These are phyloP conservation scores for Centrocercus urophasianus DNA, from an alignment of 2,113 vertebrate species.

Conservation along the genomic window DNA sequence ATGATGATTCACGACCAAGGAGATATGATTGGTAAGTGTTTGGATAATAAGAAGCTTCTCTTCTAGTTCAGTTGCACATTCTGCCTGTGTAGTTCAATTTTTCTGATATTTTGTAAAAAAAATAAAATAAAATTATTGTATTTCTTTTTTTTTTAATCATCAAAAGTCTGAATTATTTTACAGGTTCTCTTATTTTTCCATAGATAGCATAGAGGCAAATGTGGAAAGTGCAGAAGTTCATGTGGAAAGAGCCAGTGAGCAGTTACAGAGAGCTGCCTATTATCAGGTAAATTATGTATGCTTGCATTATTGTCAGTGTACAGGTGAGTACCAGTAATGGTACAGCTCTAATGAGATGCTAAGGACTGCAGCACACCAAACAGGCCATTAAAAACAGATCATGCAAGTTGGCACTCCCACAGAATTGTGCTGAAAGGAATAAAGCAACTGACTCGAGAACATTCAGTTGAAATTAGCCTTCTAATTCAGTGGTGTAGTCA, in stretches of 20 bases:
- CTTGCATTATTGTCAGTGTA: background rate
- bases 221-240: constrained; percentile 96
- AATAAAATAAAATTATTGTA: background rate
- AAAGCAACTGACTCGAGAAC: background rate
- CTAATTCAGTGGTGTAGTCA: background rate
- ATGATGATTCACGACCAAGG: constrained; percentile 99
- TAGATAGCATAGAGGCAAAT: constrained; percentile 97
- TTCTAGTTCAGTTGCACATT: background rate
- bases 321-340: background rate
- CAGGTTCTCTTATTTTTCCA: constrained; percentile 10
- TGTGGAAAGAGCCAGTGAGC: constrained; percentile 91
- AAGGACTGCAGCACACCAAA: background rate
- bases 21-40: constrained; percentile 93
- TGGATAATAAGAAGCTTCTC: background rate
- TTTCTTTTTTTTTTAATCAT: background rate
- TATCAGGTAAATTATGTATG: constrained; percentile 87
- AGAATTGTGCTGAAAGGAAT: background rate
- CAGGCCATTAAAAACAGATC: background rate
- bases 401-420: background rate
- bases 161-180: background rate
- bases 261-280: constrained; percentile 91
- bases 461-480: background rate
- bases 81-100: background rate
- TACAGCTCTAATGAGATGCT: background rate
- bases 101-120: background rate